Evolutionary conservation across 2,113 vertebrate genomes (phyloP), one percentile per base, ranked within the genome.

Genomic region (Panthera leo): DNA sequence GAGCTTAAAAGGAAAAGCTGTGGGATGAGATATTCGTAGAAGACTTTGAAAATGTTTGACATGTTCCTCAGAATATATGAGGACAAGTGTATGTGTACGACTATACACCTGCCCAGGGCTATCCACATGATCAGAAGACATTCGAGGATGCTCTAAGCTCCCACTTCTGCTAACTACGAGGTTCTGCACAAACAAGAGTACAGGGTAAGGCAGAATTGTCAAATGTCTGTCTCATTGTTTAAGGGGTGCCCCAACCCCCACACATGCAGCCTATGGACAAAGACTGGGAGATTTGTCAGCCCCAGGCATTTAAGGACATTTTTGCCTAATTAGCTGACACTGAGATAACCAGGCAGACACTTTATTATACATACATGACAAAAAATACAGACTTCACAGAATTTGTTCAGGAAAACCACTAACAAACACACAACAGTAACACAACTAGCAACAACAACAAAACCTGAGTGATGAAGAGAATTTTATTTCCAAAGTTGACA

Each of bases 21-120:
- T 5, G 16, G 15, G 39, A 70, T 75, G 36, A 87, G 2, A 27
- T 70, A 16, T 45, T 42, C 10, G 12, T 15, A 36, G 29, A 9
- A 80, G 23, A 3, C 14, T 79, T 78, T 93, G 36, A 51, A 63
- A 80, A 92, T 25, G 13, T 85, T 48, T 70, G 36, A 34, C 10
- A 36, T 53, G 5, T 51, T 68, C 13, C 53, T 65, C 9, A 14
- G 7, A 58, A 80, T 73, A 19, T 6, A 61, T 19, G 88, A 76
- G 16, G 8, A 13, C 2, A 42, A 5, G 13, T 10, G 7, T 8
- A 78, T 13, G 5, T 3, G 7, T 34, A 63, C 3, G 4, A 21
- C 1, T 51, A 19, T 55, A 18, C 9, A 63, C 15, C 34, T 13
- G 10, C 3, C 58, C 25, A 39, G 45, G 12, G 4, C 4, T 55